Base-by-base conservation (phyloP, 2,797 vertebrate species). In the Sebastes cheni region DNA sequence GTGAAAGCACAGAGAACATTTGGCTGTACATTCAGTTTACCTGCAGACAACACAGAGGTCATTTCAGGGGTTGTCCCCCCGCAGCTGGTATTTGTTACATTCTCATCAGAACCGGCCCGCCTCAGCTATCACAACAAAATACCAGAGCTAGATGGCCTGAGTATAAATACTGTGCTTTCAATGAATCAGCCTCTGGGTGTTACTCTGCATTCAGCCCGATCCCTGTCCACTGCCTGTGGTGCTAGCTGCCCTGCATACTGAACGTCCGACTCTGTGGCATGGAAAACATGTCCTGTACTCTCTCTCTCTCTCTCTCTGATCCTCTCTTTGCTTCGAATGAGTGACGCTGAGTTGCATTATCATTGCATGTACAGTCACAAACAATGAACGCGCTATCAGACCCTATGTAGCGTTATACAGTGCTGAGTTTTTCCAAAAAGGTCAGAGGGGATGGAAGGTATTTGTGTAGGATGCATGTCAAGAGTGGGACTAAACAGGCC, bases 401-500 rank as follows among this genome's bases (percentile, higher is more conserved):
- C 69, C 68, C 55, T 84, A 67, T 84, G 67, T 76, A 52, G 79
- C 27, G 30, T 60, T 73, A 78, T 72, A 60, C 80, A 23, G 69
- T 75, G 72, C 52, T 1, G 64, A 61, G 61, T 69, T 84, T 84
- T 75, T 83, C 66, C 75, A 75, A 10, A 87, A 84, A 86, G 83
- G 84, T 90, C 84, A 84, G 68, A 78, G 75, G 59, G 73, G 77
- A 83, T 68, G 75, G 75, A 75, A 80, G 85, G 73, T 91, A 91
- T 94, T 90, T 91, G 89, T 89, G 94, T 93, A 80, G 91, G 93
- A 94, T 90, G 91, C 90, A 87, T 91, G 86, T 93, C 88, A 88
- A 91, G 88, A 93, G 84, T 77, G 82, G 92, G 86, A 90, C 91
- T 91, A 86, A 92, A 89, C 91, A 85, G 90, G 88, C 88, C 87